phyloP scores from a whole-genome alignment of 2,888 invertebrate species.

The Heliconius erato region DNA sequence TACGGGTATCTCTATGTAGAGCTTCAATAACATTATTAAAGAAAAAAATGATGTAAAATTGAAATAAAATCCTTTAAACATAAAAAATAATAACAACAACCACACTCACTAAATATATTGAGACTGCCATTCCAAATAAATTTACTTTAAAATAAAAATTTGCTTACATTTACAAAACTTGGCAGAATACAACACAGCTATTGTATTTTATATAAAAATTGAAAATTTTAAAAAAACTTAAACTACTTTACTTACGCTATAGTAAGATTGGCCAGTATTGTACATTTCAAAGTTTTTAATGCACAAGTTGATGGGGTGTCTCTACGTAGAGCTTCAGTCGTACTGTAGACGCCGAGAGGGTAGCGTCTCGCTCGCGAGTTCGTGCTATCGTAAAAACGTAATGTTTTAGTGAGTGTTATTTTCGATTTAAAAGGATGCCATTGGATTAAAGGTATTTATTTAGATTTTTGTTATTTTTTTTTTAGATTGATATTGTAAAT shows the following conservation, averaged over 20 bases:
- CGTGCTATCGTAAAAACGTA: slow-evolving; percentile 27
- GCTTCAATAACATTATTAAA: background rate
- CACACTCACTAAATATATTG: background rate
- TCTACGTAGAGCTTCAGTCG: slow-evolving; percentile 56
- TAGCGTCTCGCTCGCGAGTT: slow-evolving; percentile 50
- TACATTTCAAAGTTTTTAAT: slow-evolving; percentile 57
- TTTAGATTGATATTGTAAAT: background rate
- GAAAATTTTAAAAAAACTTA: slow-evolving; percentile 35
- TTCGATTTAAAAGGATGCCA: slow-evolving; percentile 45
- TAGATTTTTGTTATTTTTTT: slow-evolving; percentile 3
- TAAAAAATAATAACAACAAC: background rate
- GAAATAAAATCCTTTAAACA: background rate
- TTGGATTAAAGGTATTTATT: slow-evolving; percentile 43
- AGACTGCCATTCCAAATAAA: background rate
- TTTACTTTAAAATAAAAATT: slow-evolving; percentile 34
- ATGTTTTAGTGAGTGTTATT: slow-evolving; percentile 51
- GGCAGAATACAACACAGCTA: slow-evolving; percentile 39
- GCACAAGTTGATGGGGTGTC: slow-evolving; percentile 61
- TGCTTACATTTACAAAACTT: slow-evolving; percentile 42
- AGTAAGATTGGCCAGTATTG: slow-evolving; percentile 54
- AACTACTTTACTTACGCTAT: slow-evolving; percentile 1
- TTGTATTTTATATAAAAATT: background rate
- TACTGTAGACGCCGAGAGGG: slow-evolving; percentile 50
- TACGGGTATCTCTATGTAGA: background rate
- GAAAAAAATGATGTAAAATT: background rate